These are phyloP conservation scores for Loris lydekkerianus DNA, from an alignment of 2,797 vertebrate genomes.

Conservation along the genomic window DNA sequence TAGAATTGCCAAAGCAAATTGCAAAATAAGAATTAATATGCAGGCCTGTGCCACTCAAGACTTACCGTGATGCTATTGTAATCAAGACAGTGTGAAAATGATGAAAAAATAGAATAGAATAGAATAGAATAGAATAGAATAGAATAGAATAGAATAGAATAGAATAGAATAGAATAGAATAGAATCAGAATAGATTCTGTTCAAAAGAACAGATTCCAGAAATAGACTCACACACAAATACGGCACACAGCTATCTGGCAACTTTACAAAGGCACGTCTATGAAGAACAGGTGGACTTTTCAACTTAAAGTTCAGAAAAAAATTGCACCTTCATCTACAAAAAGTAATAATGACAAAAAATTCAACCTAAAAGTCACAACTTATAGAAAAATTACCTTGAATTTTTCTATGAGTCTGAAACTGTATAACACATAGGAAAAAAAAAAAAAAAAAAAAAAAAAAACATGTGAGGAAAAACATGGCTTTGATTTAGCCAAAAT, in stretches of 20 bases:
- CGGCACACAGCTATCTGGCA: neutral
- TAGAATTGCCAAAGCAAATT: neutral
- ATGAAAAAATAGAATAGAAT: no score
- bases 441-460: neutral
- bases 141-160: neutral
- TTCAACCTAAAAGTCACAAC: neutral
- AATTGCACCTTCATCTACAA: neutral
- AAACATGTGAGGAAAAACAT: neutral
- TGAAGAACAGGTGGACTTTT: neutral
- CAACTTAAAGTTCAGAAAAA: neutral
- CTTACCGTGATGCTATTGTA: neutral
- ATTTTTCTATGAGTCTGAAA: neutral
- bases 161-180: neutral
- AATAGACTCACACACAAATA: neutral
- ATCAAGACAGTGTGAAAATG: neutral
- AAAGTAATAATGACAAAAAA: neutral
- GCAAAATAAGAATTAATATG: slow-evolving; percentile 13
- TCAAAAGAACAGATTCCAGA: neutral
- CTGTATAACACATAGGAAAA: neutral
- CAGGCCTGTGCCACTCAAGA: neutral
- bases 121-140: neutral
- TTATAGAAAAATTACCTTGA: neutral
- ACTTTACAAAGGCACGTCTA: neutral
- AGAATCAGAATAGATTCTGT: no score
- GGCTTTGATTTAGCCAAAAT: neutral